Evolutionary conservation across 2,113 vertebrate genomes (phyloP), one percentile per base, ranked within the genome.

Genomic region (Ondatra zibethicus): DNA sequence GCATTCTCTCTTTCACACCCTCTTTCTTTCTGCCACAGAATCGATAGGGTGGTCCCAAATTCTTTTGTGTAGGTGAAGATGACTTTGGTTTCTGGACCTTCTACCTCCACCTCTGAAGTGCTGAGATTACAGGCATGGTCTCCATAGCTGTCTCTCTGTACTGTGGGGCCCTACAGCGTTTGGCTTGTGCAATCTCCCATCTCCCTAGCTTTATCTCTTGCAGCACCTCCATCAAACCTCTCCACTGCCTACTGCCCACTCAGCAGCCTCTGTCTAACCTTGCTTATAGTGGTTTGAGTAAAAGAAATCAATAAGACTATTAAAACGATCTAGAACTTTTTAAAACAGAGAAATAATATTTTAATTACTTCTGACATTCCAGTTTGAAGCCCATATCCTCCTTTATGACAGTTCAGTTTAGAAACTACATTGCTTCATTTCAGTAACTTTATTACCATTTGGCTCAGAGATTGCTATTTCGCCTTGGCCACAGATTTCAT

Each of bases 401-500:
- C 98, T 99, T 95, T 99, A 99, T 99, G 98, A 99, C 99, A 99
- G 99, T 99, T 99, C 99, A 97, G 98, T 99, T 99, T 98, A 98
- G 98, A 98, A 99, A 98, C 98, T 98, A 98, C 98, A 98, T 98
- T 98, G 99, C 99, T 99, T 99, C 99, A 99, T 99, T 99, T 99
- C 99, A 99, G 99, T 99, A 99, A 99, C 99, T 99, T 99, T 99
- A 99, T 99, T 99, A 99, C 99, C 99, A 99, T 99, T 99, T 99
- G 99, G 99, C 99, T 99, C 98, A 98, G 99, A 99, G 99, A 99
- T 99, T 99, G 99, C 99, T 99, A 99, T 99, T 99, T 99, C 99
- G 99, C 99, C 99, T 99, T 99, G 99, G 99, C 99, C 99, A 99
- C 99, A 99, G 99, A 99, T 99, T 99, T 99, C 99, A 99, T 99